These are phyloP conservation scores for Danio jaintianensis DNA, from an alignment of 2,797 vertebrate genomes.

Conservation along the genomic window DNA sequence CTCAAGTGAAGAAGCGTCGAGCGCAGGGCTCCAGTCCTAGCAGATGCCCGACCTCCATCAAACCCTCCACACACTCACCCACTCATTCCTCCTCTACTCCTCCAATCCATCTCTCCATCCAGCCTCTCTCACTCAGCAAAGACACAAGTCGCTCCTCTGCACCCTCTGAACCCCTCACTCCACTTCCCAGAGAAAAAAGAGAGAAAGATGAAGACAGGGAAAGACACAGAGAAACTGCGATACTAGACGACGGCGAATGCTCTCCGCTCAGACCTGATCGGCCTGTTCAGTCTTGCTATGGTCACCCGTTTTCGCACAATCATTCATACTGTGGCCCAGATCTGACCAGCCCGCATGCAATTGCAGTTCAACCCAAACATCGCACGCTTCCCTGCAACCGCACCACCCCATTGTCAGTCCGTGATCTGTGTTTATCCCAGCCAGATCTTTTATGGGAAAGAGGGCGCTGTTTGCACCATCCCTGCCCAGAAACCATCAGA, in stretches of 20 bases:
- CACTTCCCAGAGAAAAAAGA: slow-evolving; percentile 64
- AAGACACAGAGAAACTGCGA: slow-evolving; percentile 83
- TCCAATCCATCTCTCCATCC: slow-evolving; percentile 65
- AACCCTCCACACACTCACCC: slow-evolving; percentile 58
- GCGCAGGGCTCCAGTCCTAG: slow-evolving; percentile 71
- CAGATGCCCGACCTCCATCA: slow-evolving; percentile 69
- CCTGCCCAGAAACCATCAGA: slow-evolving; percentile 55
- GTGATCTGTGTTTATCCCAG: slow-evolving; percentile 70
- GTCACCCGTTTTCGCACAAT: slow-evolving; percentile 44
- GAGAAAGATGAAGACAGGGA: slow-evolving; percentile 65
- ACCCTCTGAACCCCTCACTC: slow-evolving; percentile 67
- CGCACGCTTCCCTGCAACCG: slow-evolving; percentile 76
- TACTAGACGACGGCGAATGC: slow-evolving; percentile 83
- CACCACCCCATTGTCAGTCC: slow-evolving; percentile 64
- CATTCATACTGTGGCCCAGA: slow-evolving; percentile 45
- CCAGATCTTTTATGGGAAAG: slow-evolving; percentile 66
- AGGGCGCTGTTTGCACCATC: slow-evolving; percentile 51
- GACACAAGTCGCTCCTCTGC: slow-evolving; percentile 76
- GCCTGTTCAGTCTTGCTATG: slow-evolving; percentile 65
- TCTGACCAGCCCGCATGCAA: slow-evolving; percentile 51
- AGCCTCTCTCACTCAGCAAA: slow-evolving; percentile 68
- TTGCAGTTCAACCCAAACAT: slow-evolving; percentile 73
- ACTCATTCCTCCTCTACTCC: slow-evolving; percentile 62
- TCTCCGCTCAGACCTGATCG: slow-evolving; percentile 38
- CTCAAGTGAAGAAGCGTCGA: slow-evolving; percentile 86